Conservation (phyloP, 2,113 vertebrate species). For the Hippocampus mohnikei region DNA sequence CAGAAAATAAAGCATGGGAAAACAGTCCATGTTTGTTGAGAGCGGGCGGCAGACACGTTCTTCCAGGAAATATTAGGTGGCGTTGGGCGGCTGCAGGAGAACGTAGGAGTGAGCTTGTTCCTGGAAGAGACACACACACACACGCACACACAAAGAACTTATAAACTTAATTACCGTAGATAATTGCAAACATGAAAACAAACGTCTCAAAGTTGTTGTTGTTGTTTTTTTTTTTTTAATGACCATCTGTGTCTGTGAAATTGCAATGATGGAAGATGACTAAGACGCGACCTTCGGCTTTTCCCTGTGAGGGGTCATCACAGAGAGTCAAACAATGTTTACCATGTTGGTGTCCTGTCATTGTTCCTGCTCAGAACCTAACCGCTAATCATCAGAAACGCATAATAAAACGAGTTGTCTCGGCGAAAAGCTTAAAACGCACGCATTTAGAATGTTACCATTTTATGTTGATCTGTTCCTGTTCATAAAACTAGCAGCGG, state of each 20-base stretch:
- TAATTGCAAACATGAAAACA: not conserved
- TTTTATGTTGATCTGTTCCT: not conserved
- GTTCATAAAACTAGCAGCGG: not conserved
- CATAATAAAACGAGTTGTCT: not conserved
- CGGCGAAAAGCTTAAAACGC: not conserved
- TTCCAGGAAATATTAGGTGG: slow-evolving; percentile 82
- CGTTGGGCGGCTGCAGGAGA: slow-evolving; percentile 73
- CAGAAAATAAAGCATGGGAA: slow-evolving; percentile 96
- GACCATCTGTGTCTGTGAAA: not conserved
- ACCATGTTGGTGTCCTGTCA: not conserved
- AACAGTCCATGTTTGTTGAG: slow-evolving; percentile 99
- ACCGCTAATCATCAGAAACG: not conserved
- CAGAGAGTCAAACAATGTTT: not conserved
- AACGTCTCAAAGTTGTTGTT: not conserved
- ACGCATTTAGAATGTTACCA: not conserved
- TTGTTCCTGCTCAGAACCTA: not conserved
- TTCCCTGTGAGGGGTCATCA: not conserved
- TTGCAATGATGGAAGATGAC: not conserved
- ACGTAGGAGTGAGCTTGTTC: slow-evolving; percentile 73
- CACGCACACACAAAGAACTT: slow-evolving; percentile 34
- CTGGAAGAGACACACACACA: slow-evolving; percentile 62
- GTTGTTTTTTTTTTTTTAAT: not conserved
- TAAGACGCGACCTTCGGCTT: not conserved
- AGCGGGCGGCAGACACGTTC: slow-evolving; percentile 80
- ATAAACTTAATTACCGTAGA: slow-evolving; percentile 1